A percentile compares a stretch with the other conserved stretches of the same genome.
phyloP scores from a whole-genome alignment of 2,888 invertebrate genomes.

The Latrodectus elegans region DNA sequence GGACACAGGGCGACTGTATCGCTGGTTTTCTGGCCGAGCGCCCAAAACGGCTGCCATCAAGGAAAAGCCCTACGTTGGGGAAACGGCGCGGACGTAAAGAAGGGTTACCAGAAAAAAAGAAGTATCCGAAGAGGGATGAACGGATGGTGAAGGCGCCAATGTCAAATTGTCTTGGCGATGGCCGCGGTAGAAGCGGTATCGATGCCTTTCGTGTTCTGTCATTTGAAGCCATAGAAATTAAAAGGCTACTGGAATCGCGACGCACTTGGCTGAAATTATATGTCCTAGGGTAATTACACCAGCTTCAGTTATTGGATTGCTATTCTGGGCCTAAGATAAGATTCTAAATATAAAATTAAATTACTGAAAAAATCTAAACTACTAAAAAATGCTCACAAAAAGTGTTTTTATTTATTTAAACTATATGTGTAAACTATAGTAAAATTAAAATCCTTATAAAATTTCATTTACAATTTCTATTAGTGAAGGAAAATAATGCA shows the following conservation, averaged over 20 bases:
- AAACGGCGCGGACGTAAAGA: slow-evolving; percentile 32
- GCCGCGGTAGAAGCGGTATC: not conserved
- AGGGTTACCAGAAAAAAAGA: slow-evolving; percentile 35
- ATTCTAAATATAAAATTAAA: too few relatives aligned
- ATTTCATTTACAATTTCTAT: too few relatives aligned
- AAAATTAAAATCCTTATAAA: too few relatives aligned
- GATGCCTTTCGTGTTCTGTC: not conserved
- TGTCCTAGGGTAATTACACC: too few relatives aligned
- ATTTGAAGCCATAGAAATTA: slow-evolving; percentile 34
- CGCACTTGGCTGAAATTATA: not conserved
- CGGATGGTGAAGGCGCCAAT: slow-evolving; percentile 15
- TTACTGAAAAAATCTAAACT: too few relatives aligned
- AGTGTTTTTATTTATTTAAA: too few relatives aligned
- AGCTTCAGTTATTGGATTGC: too few relatives aligned
- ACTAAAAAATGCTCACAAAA: too few relatives aligned
- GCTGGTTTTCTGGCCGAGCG: slow-evolving; percentile 20
- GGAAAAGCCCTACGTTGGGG: slow-evolving; percentile 41
- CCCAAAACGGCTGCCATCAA: not conserved
- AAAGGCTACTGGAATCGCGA: slow-evolving; percentile 2
- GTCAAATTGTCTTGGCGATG: not conserved
- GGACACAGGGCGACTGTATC: not conserved
- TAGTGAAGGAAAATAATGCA: too few relatives aligned
- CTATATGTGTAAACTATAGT: too few relatives aligned
- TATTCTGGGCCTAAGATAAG: too few relatives aligned
- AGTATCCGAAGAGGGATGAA: slow-evolving; percentile 19